Evolutionary conservation across 1,140 invertebrate genomes (phyloP).

Genomic region (Drosophila virilis): DNA sequence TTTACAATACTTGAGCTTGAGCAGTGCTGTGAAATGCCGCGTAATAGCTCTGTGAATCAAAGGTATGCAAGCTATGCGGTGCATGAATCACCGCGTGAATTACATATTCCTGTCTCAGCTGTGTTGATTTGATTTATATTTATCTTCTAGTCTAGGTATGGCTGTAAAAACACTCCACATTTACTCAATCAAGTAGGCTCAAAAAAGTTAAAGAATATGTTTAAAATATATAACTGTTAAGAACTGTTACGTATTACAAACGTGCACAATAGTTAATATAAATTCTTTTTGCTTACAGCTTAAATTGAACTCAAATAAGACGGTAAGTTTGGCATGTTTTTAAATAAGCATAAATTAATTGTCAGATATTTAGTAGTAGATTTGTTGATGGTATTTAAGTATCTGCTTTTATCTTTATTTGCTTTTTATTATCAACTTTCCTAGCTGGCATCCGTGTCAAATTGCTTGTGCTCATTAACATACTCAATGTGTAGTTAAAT

Average conservation of each 20-base stretch:
- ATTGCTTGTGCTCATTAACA: slow-evolving; percentile 12
- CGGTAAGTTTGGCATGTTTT: slow-evolving; percentile 37
- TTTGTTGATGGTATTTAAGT: neutral
- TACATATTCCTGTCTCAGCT: too few species aligned
- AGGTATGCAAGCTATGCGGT: too few species aligned
- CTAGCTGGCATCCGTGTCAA: neutral
- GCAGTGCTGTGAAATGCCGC: too few species aligned
- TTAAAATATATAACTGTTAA: too few species aligned
- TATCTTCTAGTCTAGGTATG: too few species aligned
- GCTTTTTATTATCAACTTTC: slow-evolving; percentile 8
- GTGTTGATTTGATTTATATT: too few species aligned
- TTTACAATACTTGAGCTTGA: too few species aligned
- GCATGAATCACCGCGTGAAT: too few species aligned
- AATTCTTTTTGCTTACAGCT: slow-evolving; percentile 23
- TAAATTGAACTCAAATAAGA: slow-evolving; percentile 13
- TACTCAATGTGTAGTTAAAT: slow-evolving; percentile 44
- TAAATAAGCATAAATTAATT: neutral
- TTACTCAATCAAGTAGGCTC: too few species aligned
- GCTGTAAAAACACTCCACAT: too few species aligned
- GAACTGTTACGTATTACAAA: neutral
- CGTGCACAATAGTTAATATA: neutral
- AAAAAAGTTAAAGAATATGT: neutral
- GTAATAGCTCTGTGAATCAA: too few species aligned
- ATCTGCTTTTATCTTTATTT: neutral
- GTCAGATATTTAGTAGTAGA: neutral